Evolutionary conservation across 1,140 invertebrate genomes (phyloP), one percentile per base, ranked within the genome.

Genomic region (Hormaphis cornu): DNA sequence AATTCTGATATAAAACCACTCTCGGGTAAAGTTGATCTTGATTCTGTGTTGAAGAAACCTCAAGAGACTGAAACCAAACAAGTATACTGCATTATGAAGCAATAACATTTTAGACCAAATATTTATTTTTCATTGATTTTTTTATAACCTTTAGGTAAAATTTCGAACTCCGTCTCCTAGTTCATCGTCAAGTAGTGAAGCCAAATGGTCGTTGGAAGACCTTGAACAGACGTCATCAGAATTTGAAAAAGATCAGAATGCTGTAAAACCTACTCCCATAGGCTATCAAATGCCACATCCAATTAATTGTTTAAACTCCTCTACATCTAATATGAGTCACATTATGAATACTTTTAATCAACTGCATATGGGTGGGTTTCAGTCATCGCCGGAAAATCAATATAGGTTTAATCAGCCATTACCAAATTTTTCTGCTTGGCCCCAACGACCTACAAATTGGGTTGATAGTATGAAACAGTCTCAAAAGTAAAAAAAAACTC

Each of bases 11-110:
- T 72, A 37, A 72, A 73, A 50, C 56, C 73, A 22, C 76, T 79
- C 71, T 75, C 86, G 74, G 81, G 85, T 70, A 89, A 89, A 77
- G 84, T 88, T 61, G 87, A 86, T 1, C 84, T 91, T 80, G 88
- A 90, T 75, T 87, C 87, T 70, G 87, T 88, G 73, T 83, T 87
- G 79, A 79, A 82, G 71, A 85, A 84, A 74, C 81, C 83, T 70
- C 72, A 72, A 71, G 81, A 82, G 71, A 82, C 84, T 75, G 81
- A 81, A 52, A 81, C 79, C 71, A 85, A 85, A 77, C 84, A 85
- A 79, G 83, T 84, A 72, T 28, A 26, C 3, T 26, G 26, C 12
- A 46, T 46, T 35, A 16, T 56, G n/a, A 58, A n/a, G n/a, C 7
- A 42, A 16, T 44, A 22, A 52, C 7, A 26, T n/a, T 48, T 71